Conservation (phyloP, 2,888 invertebrate genomes). For the Cantharis rustica region DNA sequence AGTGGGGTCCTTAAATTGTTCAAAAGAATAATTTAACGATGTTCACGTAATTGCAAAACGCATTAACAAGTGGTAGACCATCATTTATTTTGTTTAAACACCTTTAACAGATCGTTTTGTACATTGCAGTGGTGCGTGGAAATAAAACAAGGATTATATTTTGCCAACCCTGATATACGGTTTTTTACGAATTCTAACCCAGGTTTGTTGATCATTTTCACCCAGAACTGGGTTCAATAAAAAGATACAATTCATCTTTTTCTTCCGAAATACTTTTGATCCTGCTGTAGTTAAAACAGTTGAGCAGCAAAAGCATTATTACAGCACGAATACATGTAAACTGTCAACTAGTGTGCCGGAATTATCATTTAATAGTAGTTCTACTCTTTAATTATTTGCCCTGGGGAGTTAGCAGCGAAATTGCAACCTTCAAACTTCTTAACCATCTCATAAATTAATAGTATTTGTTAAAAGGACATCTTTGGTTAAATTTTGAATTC, state of each 20-base stretch:
- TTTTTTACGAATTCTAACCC: neutral
- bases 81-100: neutral
- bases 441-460: neutral
- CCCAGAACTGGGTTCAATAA: neutral
- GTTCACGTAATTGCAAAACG: neutral
- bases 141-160: neutral
- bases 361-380: neutral
- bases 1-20: neutral
- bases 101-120: neutral
- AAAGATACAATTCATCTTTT: no score
- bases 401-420: no score
- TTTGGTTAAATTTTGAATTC: no score
- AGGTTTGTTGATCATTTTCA: neutral
- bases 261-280: neutral
- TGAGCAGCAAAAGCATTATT: neutral
- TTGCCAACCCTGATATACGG: neutral
- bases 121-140: neutral
- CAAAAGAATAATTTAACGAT: neutral
- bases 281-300: neutral
- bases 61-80: neutral
- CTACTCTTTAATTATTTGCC: neutral
- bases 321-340: neutral
- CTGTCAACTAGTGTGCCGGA: neutral
- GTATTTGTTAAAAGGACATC: no score
- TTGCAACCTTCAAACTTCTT: neutral